phyloP scores from a whole-genome alignment of 1,140 invertebrate species.

The Halyomorpha halys region DNA sequence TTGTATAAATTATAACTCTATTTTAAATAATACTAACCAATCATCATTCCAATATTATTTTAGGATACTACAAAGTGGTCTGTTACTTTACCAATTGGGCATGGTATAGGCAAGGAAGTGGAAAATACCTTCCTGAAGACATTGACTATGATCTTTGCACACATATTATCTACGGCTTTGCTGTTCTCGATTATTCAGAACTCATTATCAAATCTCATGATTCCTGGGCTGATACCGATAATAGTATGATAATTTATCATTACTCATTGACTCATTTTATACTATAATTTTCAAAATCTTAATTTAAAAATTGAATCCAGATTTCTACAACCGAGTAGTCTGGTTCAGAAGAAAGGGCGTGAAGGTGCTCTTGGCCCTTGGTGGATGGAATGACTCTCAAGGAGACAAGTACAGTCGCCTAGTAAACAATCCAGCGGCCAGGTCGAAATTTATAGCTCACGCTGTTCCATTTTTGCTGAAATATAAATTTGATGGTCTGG shows the following conservation, averaged over 20 bases:
- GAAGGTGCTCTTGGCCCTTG: conserved; percentile 72
- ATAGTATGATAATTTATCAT: conserved; percentile 46
- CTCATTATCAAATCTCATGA: conserved; percentile 72
- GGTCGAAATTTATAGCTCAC: conserved; percentile 60
- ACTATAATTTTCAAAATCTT: background rate
- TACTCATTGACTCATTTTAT: background rate
- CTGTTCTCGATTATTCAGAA: conserved; percentile 66
- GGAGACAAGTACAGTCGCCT: conserved; percentile 75
- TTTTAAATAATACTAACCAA: background rate
- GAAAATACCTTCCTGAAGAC: conserved; percentile 71
- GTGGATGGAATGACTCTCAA: conserved; percentile 82
- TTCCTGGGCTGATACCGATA: conserved; percentile 80
- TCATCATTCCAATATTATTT: background rate
- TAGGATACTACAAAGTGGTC: conserved; percentile 55
- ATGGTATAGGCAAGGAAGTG: conserved; percentile 70
- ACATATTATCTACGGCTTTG: conserved; percentile 85
- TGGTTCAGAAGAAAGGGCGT: conserved; percentile 65
- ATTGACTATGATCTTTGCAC: conserved; percentile 79
- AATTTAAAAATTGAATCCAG: conserved; percentile 36
- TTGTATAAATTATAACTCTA: background rate
- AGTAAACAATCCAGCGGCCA: conserved; percentile 60
- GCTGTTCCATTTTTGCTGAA: conserved; percentile 65
- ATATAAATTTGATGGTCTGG: conserved; percentile 76
- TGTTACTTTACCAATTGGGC: conserved; percentile 93
- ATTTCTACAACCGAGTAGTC: conserved; percentile 72